Conservation (phyloP, 1,140 invertebrate genomes). For the Pomacea maculata region DNA sequence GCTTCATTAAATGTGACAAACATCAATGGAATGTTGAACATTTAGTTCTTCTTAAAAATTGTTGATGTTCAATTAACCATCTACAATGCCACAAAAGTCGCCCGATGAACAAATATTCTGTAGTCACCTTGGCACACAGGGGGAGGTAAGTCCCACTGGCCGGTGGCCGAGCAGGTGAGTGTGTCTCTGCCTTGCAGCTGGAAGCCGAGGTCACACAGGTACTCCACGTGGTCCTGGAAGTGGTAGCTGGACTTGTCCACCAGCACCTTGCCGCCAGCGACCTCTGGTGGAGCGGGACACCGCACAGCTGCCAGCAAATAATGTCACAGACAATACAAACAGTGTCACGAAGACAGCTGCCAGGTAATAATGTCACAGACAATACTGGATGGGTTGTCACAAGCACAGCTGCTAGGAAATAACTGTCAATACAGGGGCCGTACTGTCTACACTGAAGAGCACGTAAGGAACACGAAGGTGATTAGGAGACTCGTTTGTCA, state of each 20-base stretch:
- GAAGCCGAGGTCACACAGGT: conserved; percentile 21
- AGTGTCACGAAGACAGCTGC: background rate
- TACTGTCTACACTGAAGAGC: too few relatives aligned
- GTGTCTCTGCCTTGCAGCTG: background rate
- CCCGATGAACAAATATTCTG: too few relatives aligned
- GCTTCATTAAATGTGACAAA: background rate
- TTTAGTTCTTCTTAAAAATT: background rate
- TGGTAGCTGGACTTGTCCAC: conserved; percentile 3
- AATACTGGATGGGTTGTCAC: too few relatives aligned
- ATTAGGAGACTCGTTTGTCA: too few relatives aligned
- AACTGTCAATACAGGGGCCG: too few relatives aligned
- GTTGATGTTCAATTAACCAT: background rate
- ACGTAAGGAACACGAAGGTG: too few relatives aligned
- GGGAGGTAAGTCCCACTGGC: conserved; percentile 12
- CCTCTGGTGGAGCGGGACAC: conserved; percentile 7
- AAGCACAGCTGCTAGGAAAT: too few relatives aligned
- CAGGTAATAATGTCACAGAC: too few relatives aligned
- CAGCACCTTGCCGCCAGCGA: background rate
- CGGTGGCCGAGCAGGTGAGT: conserved; percentile 3
- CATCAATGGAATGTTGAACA: background rate
- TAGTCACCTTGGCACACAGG: conserved; percentile 3
- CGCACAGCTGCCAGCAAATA: background rate
- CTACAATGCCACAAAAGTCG: background rate
- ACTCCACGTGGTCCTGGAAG: conserved; percentile 20
- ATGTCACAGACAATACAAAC: too few relatives aligned